Evolutionary conservation across 2,888 invertebrate species (phyloP), one percentile per base, ranked within the genome.

Genomic region (Brachynemurus nebulosus): DNA sequence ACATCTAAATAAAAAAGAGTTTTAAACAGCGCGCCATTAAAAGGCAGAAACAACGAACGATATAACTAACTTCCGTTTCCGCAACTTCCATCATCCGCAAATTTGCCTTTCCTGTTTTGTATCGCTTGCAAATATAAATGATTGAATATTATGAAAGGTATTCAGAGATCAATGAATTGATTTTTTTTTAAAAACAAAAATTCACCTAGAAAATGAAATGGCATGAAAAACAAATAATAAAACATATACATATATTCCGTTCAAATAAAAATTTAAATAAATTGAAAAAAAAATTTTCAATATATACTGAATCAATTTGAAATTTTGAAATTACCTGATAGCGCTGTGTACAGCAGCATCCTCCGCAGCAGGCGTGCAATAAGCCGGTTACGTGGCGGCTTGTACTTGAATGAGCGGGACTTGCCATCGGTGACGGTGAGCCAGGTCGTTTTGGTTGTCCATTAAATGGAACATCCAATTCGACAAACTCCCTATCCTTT

Each of bases 401-500:
- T 47, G 80, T 80, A 41, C 84, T 79, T 42, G 86, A 88, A 68
- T 88, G 86, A 50, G 86, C 86, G 40, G 88, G 88, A 58, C 86
- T 86, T 47, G 86, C 86, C 61, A 86, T 69, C 16, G 89, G 88
- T 35, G 88, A 88, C 37, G 88, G 88, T 39, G 88, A 86, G 9
- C 88, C 88, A 1, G 91, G 90, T 61, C 92, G 74, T 68, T 90
- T 92, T 41, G 86, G 89, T 54, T 89, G 89, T 14, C 92, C 92
- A 66, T 93, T 95, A 70, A 78, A 92, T 17, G 92, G 88, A 59
- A 86, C 84, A 64, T 95, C 95, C 73, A 93, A 77, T 69, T 95
- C 95, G 53, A 93, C 88, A 70, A 95, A 95, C 68, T 95, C 93
- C 45, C 95, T 85, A 67, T 96, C 93, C 91, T 91, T 74, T 35